Conservation (phyloP, 2,888 invertebrate species). For the Agrotis puta region DNA sequence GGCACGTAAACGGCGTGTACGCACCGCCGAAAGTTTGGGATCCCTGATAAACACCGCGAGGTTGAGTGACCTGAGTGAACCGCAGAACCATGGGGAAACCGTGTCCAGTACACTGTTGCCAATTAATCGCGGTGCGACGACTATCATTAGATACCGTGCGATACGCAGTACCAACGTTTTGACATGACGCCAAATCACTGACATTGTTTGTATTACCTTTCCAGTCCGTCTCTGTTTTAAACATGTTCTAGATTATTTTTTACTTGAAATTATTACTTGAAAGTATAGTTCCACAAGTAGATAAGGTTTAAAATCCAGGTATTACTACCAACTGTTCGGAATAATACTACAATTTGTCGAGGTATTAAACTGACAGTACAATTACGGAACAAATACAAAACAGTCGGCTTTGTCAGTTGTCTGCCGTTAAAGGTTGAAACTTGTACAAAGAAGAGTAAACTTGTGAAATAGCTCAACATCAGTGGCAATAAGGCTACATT, state of each 20-base stretch:
- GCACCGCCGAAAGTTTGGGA: slow-evolving; percentile 66
- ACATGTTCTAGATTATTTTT: slow-evolving; percentile 7
- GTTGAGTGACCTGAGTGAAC: slow-evolving; percentile 79
- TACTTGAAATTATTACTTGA: slow-evolving; percentile 1
- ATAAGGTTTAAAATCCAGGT: slow-evolving; percentile 14
- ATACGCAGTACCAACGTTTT: slow-evolving; percentile 64
- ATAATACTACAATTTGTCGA: slow-evolving; percentile 29
- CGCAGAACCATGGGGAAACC: slow-evolving; percentile 67
- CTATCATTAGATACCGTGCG: slow-evolving; percentile 66
- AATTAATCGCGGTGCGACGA: slow-evolving; percentile 68
- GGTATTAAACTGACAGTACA: slow-evolving; percentile 37
- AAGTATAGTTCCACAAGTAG: background rate
- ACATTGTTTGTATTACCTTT: slow-evolving; percentile 31
- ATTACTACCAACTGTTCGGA: slow-evolving; percentile 1
- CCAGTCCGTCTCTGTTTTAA: slow-evolving; percentile 16
- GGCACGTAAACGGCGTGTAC: slow-evolving; percentile 80
- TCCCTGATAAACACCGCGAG: slow-evolving; percentile 76
- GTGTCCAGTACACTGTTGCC: slow-evolving; percentile 67
- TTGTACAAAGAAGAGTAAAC: slow-evolving; percentile 52
- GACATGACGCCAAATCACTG: slow-evolving; percentile 65
- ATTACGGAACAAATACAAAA: slow-evolving; percentile 43
- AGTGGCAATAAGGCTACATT: slow-evolving; percentile 46
- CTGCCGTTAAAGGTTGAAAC: slow-evolving; percentile 38
- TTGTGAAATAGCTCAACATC: slow-evolving; percentile 40
- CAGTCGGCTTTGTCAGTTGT: slow-evolving; percentile 38